Evolutionary conservation across 2,797 vertebrate genomes (phyloP).

Genomic region (Odontamblyopus rebecca): DNA sequence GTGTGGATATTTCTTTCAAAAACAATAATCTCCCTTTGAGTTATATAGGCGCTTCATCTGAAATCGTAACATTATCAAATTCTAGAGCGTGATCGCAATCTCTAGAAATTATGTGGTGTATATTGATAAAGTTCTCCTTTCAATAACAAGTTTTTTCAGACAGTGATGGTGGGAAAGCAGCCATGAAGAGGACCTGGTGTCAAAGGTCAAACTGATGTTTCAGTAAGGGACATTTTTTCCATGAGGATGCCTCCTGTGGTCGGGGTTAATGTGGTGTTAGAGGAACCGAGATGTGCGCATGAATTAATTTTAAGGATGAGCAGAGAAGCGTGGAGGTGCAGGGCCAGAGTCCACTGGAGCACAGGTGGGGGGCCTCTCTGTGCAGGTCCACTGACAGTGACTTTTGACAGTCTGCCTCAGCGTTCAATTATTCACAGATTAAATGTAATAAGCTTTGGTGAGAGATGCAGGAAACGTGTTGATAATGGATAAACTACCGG

Average conservation of each 20-base stretch:
- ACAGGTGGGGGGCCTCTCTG: constrained; percentile 41
- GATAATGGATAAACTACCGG: constrained; percentile 12
- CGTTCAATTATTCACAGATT: constrained; percentile 15
- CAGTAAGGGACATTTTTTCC: constrained; percentile 74
- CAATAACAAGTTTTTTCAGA: constrained; percentile 33
- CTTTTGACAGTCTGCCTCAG: constrained; percentile 20
- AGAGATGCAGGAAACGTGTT: neutral
- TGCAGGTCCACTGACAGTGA: constrained; percentile 48
- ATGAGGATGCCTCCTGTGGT: constrained; percentile 76
- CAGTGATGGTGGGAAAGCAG: constrained; percentile 48
- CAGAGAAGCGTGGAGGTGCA: constrained; percentile 80
- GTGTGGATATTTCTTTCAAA: no score
- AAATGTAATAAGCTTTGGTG: constrained; percentile 2
- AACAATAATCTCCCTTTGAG: no score
- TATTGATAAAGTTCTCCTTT: neutral
- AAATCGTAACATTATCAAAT: no score
- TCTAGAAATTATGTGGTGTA: neutral
- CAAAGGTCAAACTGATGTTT: constrained; percentile 77
- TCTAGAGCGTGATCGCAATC: no score
- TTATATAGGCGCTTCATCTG: no score
- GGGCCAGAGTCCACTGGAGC: constrained; percentile 79
- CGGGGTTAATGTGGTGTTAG: constrained; percentile 82
- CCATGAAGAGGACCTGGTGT: constrained; percentile 50
- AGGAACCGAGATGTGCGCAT: constrained; percentile 82
- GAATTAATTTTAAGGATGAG: constrained; percentile 84